Base-by-base conservation (phyloP, 2,888 invertebrate genomes). In the Scaptomyza reducta region DNA sequence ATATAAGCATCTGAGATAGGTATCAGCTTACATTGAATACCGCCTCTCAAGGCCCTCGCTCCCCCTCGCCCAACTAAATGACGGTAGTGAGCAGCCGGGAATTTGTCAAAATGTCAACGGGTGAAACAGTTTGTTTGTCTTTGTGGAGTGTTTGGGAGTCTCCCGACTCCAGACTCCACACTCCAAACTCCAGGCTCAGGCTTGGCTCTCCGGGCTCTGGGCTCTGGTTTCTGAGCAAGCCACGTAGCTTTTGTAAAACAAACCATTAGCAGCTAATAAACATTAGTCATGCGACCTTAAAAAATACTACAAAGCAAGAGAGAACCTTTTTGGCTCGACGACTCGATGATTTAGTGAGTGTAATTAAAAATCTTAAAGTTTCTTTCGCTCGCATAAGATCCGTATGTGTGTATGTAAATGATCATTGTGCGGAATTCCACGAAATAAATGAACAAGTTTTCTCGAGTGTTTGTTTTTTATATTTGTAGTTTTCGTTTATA, bases 231-330 rank as follows among this genome's bases (percentile, higher is more conserved):
- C n/a, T 25, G 47, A 57, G 63, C 49, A 49, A 68, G 74, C 79
- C 89, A 87, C 89, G 88, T 89, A 79, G 82, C 77, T 90, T 83
- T 89, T 91, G 90, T 91, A 91, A 91, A 91, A 91, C 91, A 91
- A 91, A 91, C 90, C 90, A 91, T 91, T 91, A 91, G 90, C 89
- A 85, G 88, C 89, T 91, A 90, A 91, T 91, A 90, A 90, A 84
- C 91, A 91, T 91, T 91, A 90, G 89, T 91, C 91, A 91, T 87
- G 84, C 86, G 73, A 71, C 69, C 70, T 40, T 40, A 40, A 69
- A 76, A 58, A 78, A 63, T 54, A 29, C 13, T 6, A 50, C n/a
- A 50, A 10, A 44, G 27, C 29, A 53, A 22, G 49, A 18, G 27
- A 65, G 70, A 75, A 62, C 55, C 57, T 66, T 50, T 35, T 40